phyloP scores from a whole-genome alignment of 1,140 invertebrate genomes.

The Caerostris extrusa region DNA sequence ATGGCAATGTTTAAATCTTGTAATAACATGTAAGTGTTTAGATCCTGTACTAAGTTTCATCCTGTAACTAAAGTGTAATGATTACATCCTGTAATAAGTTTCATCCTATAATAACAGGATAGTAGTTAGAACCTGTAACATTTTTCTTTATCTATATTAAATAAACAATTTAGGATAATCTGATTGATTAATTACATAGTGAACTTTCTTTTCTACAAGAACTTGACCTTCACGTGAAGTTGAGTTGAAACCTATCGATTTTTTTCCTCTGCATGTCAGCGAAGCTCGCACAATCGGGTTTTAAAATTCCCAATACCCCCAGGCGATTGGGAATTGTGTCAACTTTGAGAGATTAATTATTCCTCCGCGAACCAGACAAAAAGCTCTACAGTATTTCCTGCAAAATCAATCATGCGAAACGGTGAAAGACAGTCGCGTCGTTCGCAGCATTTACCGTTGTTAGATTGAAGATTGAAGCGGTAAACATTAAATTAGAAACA shows the following conservation, averaged over 20 bases:
- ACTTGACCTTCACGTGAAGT: constrained; percentile 10
- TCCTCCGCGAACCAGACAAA: constrained; percentile 8
- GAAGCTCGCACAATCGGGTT: constrained; percentile 12
- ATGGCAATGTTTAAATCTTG: too few species aligned
- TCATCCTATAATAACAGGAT: too few species aligned
- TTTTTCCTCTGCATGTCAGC: not conserved
- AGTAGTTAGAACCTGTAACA: too few species aligned
- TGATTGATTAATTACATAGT: not conserved
- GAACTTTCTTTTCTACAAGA: not conserved
- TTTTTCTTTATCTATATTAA: too few species aligned
- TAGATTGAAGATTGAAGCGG: constrained; percentile 8
- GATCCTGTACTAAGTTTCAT: too few species aligned
- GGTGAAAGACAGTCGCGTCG: constrained; percentile 14
- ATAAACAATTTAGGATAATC: not conserved
- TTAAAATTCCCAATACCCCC: constrained; percentile 31
- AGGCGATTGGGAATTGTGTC: constrained; percentile 16
- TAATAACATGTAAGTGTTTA: too few species aligned
- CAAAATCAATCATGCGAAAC: constrained; percentile 23
- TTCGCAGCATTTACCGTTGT: not conserved
- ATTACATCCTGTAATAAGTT: too few species aligned
- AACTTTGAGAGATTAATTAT: constrained; percentile 37
- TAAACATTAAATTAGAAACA: constrained; percentile 25
- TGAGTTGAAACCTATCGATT: not conserved
- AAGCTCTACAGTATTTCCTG: not conserved
- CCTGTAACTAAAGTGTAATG: too few species aligned